Percentiles rank a stretch among this genome's conserved stretches.
phyloP scores from a whole-genome alignment of 2,888 invertebrate species.

The Drosophila testacea region DNA sequence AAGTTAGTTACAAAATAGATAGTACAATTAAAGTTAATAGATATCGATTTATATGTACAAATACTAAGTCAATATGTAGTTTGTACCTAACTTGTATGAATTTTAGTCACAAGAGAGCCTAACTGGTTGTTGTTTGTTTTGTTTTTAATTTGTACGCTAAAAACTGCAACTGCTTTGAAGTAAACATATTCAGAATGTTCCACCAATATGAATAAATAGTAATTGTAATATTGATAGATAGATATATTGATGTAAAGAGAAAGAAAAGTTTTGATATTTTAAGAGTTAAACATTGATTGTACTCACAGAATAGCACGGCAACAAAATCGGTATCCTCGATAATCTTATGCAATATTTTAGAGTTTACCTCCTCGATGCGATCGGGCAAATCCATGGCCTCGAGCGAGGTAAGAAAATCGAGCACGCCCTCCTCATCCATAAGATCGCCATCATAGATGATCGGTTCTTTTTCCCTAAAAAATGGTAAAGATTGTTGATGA shows the following conservation, averaged over 20 bases:
- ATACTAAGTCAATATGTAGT: constrained; percentile 37
- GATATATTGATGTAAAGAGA: constrained; percentile 32
- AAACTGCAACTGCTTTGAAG: constrained; percentile 85
- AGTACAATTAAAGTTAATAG: constrained; percentile 51
- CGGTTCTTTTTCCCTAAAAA: constrained; percentile 94
- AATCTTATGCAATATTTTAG: constrained; percentile 94
- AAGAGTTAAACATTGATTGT: constrained; percentile 61
- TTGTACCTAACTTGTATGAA: constrained; percentile 73
- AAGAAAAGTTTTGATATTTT: constrained; percentile 10
- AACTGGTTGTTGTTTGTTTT: constrained; percentile 39
- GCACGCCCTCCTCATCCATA: constrained; percentile 96
- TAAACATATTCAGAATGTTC: constrained; percentile 55
- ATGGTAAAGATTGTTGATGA: not conserved
- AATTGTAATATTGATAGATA: constrained; percentile 30
- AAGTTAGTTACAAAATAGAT: constrained; percentile 80
- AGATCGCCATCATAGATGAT: constrained; percentile 98
- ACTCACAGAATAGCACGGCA: constrained; percentile 97
- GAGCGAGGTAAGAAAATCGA: constrained; percentile 96
- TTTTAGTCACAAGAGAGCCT: constrained; percentile 79
- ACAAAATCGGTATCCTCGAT: constrained; percentile 96
- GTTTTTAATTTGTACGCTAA: constrained; percentile 59
- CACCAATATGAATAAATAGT: constrained; percentile 47
- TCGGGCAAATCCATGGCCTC: constrained; percentile 98
- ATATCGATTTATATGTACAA: constrained; percentile 41
- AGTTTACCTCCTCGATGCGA: constrained; percentile 97